Conservation (phyloP, 2,797 vertebrate genomes). For the Dermochelys coriacea region DNA sequence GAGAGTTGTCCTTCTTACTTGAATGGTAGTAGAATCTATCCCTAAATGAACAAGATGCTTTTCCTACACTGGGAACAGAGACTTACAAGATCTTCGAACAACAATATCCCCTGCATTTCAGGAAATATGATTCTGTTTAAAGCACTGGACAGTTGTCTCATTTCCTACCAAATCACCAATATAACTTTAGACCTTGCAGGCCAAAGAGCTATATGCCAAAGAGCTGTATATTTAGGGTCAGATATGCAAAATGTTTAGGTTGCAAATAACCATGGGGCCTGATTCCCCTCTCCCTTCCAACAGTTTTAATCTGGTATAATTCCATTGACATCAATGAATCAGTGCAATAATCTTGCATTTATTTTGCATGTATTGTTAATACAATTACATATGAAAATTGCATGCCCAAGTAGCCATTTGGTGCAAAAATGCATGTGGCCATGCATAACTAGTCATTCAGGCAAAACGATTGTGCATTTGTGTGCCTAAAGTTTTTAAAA, state of each 20-base stretch:
- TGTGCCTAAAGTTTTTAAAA: not conserved
- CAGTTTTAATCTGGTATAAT: not conserved
- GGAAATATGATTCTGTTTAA: not conserved
- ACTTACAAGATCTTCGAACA: not conserved
- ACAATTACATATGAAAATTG: not conserved
- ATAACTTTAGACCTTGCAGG: not conserved
- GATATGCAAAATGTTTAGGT: not conserved
- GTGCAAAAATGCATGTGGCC: not conserved
- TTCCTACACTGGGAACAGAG: not conserved
- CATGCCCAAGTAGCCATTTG: not conserved
- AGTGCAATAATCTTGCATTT: not conserved
- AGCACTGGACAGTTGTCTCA: not conserved
- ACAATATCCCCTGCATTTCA: not conserved
- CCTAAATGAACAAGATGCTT: not conserved
- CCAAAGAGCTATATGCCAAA: not conserved
- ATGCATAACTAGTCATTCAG: not conserved
- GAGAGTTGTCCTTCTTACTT: not conserved
- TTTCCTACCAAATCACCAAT: not conserved
- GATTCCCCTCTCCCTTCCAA: not conserved
- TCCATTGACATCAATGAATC: not conserved
- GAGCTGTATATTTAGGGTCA: not conserved
- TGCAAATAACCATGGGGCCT: not conserved
- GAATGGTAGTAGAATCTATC: not conserved
- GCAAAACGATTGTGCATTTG: not conserved
- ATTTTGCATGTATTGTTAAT: not conserved